Evolutionary conservation across 2,113 vertebrate genomes (phyloP).

Genomic region (Pholis gunnellus): DNA sequence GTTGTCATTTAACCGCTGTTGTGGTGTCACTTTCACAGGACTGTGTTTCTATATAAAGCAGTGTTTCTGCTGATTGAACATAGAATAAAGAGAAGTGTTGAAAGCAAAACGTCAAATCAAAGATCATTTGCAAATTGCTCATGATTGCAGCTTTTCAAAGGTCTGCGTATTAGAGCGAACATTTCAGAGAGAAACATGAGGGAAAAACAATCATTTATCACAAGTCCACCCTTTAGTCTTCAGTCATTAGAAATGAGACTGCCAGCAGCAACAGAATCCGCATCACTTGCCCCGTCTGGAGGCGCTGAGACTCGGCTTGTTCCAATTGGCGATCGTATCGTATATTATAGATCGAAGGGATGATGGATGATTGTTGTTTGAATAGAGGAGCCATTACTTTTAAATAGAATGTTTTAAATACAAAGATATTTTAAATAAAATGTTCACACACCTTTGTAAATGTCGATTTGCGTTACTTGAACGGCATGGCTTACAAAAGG

Average conservation of each 20-base stretch:
- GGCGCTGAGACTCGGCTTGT: neutral
- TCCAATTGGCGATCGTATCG: neutral
- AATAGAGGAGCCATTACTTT: neutral
- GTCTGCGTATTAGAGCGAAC: neutral
- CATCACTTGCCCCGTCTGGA: neutral
- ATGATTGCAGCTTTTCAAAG: neutral
- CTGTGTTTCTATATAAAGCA: neutral
- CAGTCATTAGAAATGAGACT: no score
- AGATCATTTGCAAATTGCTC: neutral
- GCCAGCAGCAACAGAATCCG: neutral
- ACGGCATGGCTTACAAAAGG: neutral
- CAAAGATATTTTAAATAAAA: neutral
- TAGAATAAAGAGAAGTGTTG: neutral
- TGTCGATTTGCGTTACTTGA: neutral
- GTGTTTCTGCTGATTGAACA: neutral
- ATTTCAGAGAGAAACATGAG: constrained; percentile 4
- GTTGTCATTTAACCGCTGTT: neutral
- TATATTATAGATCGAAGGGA: neutral
- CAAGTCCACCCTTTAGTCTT: neutral
- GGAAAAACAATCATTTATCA: neutral
- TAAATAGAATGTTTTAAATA: no score
- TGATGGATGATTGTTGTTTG: neutral
- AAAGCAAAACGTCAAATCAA: neutral
- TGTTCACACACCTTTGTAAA: neutral
- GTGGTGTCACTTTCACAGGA: neutral